Base-by-base conservation (phyloP, 2,113 vertebrate genomes). In the Eurypyga helias region DNA sequence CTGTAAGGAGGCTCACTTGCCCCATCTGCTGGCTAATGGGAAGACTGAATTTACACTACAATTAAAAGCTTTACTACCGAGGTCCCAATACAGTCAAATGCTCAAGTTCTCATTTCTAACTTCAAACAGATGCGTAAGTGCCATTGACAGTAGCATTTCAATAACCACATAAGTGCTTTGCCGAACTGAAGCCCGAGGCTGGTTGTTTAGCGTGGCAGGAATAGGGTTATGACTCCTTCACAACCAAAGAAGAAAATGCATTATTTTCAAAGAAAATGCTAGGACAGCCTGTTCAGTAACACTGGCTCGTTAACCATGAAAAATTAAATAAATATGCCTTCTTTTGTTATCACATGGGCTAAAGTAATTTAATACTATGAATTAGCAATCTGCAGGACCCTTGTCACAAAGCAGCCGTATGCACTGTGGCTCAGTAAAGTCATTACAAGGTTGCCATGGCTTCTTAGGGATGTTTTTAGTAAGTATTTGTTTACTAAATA, bases 1-100 rank as follows among this genome's bases (percentile, higher is more conserved):
- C 31, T 51, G 4, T 76, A 24, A 75, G 60, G 48, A 97, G 95
- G 96, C 93, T 89, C 75, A 79, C 93, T 96, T 76, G 85, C 97
- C 76, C 98, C 97, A 98, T 95, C 98, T 98, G 87, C 96, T 83
- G 98, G 52, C 33, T 90, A 29, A 8, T 51, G 8, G 20, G 41
- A 65, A 96, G 87, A 96, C 8, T 34, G 67, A 41, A 54, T 45
- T 55, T 21, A 41, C 20, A 41, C 4, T 7, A 14, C 78, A 21
- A 58, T 3, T n/a, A 54, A 71, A 71, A 9, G 33, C 43, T 6
- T 17, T n/a, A 11, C 25, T 9, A 62, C 65, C 10, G 11, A 46
- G 34, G 78, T 36, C 6, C 33, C 0, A 6, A 33, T 55, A 57
- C 41, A 69, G n/a, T 58, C 4, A 5, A 48, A 17, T 23, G 31